A percentile compares a stretch with the other conserved stretches of the same genome.
Evolutionary conservation across 2,888 invertebrate genomes (phyloP).

Genomic region (Napeogenes sylphis): DNA sequence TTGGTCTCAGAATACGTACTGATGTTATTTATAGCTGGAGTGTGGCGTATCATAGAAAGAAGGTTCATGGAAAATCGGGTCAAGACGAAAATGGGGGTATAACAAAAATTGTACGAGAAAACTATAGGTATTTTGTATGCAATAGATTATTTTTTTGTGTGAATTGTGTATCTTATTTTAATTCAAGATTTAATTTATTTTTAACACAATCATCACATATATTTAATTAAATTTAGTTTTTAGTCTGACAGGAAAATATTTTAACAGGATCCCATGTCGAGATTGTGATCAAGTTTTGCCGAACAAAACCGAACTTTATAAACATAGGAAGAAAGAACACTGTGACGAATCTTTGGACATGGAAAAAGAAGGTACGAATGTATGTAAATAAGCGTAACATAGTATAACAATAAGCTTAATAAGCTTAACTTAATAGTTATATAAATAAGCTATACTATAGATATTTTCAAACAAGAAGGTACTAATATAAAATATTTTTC

Average conservation of each 20-base stretch:
- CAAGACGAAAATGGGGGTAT: slow-evolving; percentile 43
- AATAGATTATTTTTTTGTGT: neutral
- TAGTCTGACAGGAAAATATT: neutral
- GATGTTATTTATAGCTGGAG: slow-evolving; percentile 56
- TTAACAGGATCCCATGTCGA: slow-evolving; percentile 60
- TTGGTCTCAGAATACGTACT: neutral
- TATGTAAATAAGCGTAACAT: too few relatives aligned
- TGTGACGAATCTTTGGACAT: slow-evolving; percentile 42
- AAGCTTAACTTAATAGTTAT: too few relatives aligned
- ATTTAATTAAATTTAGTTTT: too few relatives aligned
- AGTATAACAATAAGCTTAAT: too few relatives aligned
- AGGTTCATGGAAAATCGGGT: slow-evolving; percentile 54
- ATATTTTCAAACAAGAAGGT: too few relatives aligned
- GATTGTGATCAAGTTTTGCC: slow-evolving; percentile 65
- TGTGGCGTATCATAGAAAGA: slow-evolving; percentile 68
- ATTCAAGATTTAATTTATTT: too few relatives aligned
- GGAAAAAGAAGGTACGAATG: slow-evolving; percentile 34
- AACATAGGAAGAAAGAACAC: slow-evolving; percentile 65
- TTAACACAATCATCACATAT: too few relatives aligned
- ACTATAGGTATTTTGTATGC: slow-evolving; percentile 48
- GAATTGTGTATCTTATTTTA: too few relatives aligned
- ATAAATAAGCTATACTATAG: too few relatives aligned
- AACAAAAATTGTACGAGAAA: slow-evolving; percentile 46
- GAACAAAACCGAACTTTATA: slow-evolving; percentile 67
- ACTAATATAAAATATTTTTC: too few relatives aligned